A percentile compares a stretch with the other conserved stretches of the same genome.
phyloP scores from a whole-genome alignment of 35 echinoderm and acorn worm species.

The Amphiura filiformis region DNA sequence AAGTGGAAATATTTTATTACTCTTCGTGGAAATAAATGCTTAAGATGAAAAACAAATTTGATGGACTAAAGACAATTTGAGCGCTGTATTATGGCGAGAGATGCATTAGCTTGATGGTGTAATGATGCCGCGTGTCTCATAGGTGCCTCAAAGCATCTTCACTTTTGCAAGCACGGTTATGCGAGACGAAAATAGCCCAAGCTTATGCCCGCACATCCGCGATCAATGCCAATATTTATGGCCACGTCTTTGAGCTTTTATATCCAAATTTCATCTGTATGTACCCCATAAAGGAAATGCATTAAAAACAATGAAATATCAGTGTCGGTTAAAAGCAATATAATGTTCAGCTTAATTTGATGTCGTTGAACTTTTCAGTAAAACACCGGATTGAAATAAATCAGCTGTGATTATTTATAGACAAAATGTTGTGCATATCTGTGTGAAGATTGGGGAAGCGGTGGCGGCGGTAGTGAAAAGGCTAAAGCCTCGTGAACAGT shows the following conservation, averaged over 20 bases:
- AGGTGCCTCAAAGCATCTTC: background rate
- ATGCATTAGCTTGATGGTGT: no score
- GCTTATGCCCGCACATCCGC: background rate
- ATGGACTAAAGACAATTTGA: no score
- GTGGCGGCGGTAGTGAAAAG: background rate
- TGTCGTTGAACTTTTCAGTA: background rate
- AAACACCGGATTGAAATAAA: no score
- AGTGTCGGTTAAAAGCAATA: background rate
- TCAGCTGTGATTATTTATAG: no score
- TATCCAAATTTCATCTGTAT: background rate
- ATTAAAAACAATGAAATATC: background rate
- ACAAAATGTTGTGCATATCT: no score
- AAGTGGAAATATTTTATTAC: no score
- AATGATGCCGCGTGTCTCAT: background rate
- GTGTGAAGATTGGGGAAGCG: no score
- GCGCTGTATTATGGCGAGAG: no score
- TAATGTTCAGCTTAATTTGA: background rate
- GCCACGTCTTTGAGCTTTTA: background rate
- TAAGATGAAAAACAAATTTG: no score
- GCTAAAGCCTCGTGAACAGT: background rate
- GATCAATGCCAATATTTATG: background rate
- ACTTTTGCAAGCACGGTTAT: background rate
- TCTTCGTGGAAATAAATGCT: no score
- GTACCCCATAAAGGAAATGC: background rate
- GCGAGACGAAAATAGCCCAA: background rate